Evolutionary conservation across 2,888 invertebrate genomes (phyloP), one percentile per base, ranked within the genome.

Genomic region (Drepanosiphum platanoidis): DNA sequence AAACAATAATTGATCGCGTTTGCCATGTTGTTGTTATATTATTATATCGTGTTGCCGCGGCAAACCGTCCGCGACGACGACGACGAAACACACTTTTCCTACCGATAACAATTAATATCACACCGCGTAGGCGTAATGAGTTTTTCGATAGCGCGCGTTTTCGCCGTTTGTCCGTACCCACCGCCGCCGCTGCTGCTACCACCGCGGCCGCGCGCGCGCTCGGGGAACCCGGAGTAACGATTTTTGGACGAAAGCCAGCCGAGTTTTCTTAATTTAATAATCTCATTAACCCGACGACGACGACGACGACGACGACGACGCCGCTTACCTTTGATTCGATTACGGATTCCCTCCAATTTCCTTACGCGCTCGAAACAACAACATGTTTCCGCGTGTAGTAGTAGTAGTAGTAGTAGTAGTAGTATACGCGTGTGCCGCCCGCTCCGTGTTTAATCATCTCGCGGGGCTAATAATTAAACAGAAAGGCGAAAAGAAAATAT

Each of bases 221-320:
- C 34, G n/a, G n/a, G n/a, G 9, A 32, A 79, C 42, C 42, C 34
- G 18, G 22, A 58, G 34, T 68, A 68, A 64, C 34, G n/a, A 46
- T 22, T 66, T 80, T 68, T 34, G 52, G 68, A 68, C 32, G 32
- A 46, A 11, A 42, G 32, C 79, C 79, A 80, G 46, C 27, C 32
- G 42, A 80, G 68, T 68, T 80, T 80, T 68, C 71, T 52, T 34
- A 34, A 74, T 74, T 52, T 74, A 74, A 42, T 46, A 32, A 46
- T 18, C 27, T 27, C n/a, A 27, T 61, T 61, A 27, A 61, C 72
- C 72, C 46, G 18, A 18, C 72, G 36, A 39, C 46, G 72, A 46
- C 72, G n/a, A n/a, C n/a, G n/a, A n/a, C n/a, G n/a, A n/a, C n/a
- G n/a, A n/a, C 46, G 18, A 18, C 72, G 36, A 39, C 46, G 72